A percentile compares a stretch with the other conserved stretches of the same genome.
These are phyloP conservation scores for Amniataba percoides DNA, from an alignment of 2,797 vertebrate genomes.

Conservation along the genomic window DNA sequence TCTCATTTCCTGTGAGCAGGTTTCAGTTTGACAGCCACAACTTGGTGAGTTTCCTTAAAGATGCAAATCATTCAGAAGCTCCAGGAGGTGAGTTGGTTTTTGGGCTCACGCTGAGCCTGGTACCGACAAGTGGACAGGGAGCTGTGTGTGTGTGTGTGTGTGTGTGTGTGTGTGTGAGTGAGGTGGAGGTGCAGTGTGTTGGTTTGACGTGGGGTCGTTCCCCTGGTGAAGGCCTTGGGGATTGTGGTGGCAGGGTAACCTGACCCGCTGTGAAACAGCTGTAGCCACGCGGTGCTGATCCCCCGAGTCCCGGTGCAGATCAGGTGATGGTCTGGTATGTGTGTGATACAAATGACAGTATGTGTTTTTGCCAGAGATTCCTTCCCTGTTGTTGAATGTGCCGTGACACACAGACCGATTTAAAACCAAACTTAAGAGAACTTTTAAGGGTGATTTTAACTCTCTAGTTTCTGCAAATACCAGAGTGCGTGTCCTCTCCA, in stretches of 20 bases:
- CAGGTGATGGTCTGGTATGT: conserved; percentile 73
- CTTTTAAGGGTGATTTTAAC: not conserved
- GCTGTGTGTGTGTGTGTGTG: not conserved
- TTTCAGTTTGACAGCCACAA: conserved; percentile 43
- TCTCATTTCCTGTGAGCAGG: conserved; percentile 54
- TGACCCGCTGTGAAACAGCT: conserved; percentile 78
- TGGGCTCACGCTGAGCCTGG: conserved; percentile 1
- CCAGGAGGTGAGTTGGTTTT: not conserved
- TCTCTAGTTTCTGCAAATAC: not conserved
- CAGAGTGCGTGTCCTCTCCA: not conserved
- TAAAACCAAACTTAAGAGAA: not conserved
- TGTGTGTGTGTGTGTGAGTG: not conserved
- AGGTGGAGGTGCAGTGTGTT: conserved; percentile 52
- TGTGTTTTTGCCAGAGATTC: conserved; percentile 8
- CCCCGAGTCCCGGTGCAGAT: conserved; percentile 63
- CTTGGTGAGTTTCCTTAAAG: not conserved
- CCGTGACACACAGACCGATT: not conserved
- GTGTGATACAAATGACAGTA: not conserved
- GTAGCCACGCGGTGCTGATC: conserved; percentile 74
- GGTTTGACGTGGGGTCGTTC: conserved; percentile 69
- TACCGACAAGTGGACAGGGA: conserved; percentile 42
- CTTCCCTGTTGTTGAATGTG: not conserved
- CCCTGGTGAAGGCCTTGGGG: conserved; percentile 78
- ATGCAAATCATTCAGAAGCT: not conserved
- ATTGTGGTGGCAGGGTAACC: conserved; percentile 72